Evolutionary conservation across 2,888 invertebrate genomes (phyloP).

Genomic region (Orchesellides sinensis): DNA sequence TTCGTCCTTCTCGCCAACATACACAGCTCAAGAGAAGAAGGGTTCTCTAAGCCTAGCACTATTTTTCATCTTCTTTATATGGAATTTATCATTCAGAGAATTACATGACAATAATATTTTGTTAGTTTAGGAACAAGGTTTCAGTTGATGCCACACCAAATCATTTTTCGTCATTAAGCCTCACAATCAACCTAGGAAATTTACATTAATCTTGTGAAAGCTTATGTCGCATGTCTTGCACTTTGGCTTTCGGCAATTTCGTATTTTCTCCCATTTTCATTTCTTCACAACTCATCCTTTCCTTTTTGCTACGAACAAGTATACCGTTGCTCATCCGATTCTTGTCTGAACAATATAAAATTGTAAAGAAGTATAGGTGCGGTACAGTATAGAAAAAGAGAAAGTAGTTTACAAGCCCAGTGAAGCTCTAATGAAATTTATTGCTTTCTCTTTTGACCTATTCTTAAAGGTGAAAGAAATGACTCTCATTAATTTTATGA

Average conservation of each 20-base stretch:
- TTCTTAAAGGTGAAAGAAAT: constrained; percentile 41
- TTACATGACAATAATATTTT: constrained; percentile 62
- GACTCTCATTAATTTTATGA: constrained; percentile 61
- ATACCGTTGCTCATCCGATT: no score
- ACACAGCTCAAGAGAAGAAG: constrained; percentile 24
- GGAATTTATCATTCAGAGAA: constrained; percentile 53
- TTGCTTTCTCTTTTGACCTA: constrained; percentile 61
- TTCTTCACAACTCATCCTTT: not conserved
- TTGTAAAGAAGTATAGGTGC: constrained; percentile 1
- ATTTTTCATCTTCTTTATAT: constrained; percentile 50
- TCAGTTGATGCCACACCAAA: constrained; percentile 52
- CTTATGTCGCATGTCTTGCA: constrained; percentile 62
- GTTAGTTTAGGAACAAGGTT: constrained; percentile 58
- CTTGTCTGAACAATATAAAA: constrained; percentile 20
- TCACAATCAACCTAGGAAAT: constrained; percentile 63
- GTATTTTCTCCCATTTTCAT: not conserved
- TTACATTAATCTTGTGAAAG: constrained; percentile 68
- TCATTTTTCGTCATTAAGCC: constrained; percentile 68
- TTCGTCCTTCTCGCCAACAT: constrained; percentile 21
- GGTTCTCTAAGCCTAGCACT: constrained; percentile 48
- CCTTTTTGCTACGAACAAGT: not conserved
- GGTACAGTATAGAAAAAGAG: constrained; percentile 6
- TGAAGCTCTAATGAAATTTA: constrained; percentile 54
- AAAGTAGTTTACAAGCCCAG: no score
- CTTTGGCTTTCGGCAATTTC: constrained; percentile 59